A percentile compares a stretch with the other conserved stretches of the same genome.
Conservation (phyloP, 2,797 vertebrate species). For the Crypturellus tataupa region DNA sequence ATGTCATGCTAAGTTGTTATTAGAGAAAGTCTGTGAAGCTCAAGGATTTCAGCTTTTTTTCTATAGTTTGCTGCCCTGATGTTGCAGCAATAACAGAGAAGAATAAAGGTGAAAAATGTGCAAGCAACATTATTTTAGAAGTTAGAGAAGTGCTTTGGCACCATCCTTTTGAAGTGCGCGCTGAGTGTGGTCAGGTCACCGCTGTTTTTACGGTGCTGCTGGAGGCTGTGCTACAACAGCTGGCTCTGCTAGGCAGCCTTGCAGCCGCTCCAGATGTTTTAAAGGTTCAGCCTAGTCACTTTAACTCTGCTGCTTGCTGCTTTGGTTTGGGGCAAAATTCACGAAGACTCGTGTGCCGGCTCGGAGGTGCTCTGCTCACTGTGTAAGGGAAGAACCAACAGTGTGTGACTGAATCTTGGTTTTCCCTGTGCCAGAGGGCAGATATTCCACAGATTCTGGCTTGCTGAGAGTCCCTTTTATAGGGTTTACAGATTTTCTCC, state of each 20-base stretch:
- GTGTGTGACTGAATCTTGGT: neutral
- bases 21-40: neutral
- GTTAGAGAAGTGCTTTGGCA: neutral
- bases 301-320: neutral
- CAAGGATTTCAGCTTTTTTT: neutral
- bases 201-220: neutral
- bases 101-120: neutral
- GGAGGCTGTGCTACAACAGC: neutral
- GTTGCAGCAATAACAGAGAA: neutral
- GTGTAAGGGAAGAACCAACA: neutral
- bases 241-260: neutral
- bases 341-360: neutral
- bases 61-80: neutral
- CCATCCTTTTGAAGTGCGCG: neutral
- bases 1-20: fast-evolving
- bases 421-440: neutral
- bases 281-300: neutral
- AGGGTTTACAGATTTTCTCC: neutral
- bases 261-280: neutral
- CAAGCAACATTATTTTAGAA: neutral
- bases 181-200: fast-evolving
- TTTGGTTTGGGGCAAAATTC: neutral
- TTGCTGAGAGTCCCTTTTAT: neutral
- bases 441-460: neutral
- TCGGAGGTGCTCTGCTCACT: neutral